Percentiles rank a stretch among this genome's conserved stretches.
Conservation (phyloP, 2,888 invertebrate genomes). For the Anthoptus insignis region DNA sequence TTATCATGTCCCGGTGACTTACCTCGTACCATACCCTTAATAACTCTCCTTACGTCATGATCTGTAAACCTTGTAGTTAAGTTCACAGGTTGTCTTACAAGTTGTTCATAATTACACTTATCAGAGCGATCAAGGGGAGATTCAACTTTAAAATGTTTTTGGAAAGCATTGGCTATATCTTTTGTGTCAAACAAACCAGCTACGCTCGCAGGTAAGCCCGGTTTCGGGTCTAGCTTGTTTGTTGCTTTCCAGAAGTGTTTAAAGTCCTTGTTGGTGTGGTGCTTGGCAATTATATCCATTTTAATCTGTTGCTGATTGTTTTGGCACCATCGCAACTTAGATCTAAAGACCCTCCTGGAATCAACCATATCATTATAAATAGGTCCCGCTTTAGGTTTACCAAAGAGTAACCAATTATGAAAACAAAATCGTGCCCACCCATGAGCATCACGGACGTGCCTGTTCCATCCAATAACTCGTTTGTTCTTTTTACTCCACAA, state of each 20-base stretch:
- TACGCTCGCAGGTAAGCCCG: not conserved
- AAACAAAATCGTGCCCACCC: conserved; percentile 41
- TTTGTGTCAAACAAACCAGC: not conserved
- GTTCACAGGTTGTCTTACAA: not conserved
- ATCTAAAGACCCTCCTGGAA: conserved; percentile 37
- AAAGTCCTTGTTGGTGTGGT: conserved; percentile 31
- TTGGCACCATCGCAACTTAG: conserved; percentile 40
- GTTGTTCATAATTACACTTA: conserved; percentile 1
- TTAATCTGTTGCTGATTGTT: conserved; percentile 37
- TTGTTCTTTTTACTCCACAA: not conserved
- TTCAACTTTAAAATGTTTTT: not conserved
- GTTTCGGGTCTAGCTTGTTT: not conserved
- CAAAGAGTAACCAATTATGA: conserved; percentile 40
- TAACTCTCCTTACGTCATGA: not conserved
- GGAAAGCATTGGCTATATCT: not conserved
- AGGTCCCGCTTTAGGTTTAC: not conserved
- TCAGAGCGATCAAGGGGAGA: conserved; percentile 2
- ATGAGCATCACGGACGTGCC: conserved; percentile 43
- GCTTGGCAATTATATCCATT: conserved; percentile 36
- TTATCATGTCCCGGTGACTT: not conserved
- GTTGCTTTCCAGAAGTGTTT: conserved; percentile 36
- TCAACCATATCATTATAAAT: conserved; percentile 38
- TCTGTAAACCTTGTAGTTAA: not conserved
- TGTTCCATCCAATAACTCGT: conserved; percentile 46
- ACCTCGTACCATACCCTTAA: not conserved